phyloP scores from a whole-genome alignment of 37 sponge, comb jelly and placozoan genomes.

The Crambe crambe region DNA sequence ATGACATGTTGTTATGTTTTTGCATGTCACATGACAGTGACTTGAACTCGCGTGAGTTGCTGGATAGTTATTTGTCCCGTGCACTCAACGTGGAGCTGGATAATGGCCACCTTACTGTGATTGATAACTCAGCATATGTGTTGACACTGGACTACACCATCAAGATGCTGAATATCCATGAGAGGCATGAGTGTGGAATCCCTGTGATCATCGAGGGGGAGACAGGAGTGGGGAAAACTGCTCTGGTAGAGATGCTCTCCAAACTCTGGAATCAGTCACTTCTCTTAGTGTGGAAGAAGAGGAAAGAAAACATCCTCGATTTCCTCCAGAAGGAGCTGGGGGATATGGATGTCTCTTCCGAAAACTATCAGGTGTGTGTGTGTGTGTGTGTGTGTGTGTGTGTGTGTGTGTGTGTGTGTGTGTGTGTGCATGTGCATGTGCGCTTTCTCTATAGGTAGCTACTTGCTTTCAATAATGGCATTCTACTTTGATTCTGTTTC shows the following conservation, averaged over 20 bases:
- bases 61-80: slow-evolving; percentile 71
- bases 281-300: slow-evolving; percentile 47
- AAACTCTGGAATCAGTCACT: slow-evolving; percentile 79
- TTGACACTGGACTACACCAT: slow-evolving; percentile 88
- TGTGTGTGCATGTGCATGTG: no score
- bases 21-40: slow-evolving; percentile 33
- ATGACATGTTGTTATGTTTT: no score
- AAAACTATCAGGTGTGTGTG: slow-evolving; percentile 7
- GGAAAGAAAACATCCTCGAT: slow-evolving; percentile 13
- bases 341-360: slow-evolving; percentile 3
- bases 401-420: no score
- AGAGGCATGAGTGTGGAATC: slow-evolving; percentile 70
- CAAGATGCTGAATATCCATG: slow-evolving; percentile 76
- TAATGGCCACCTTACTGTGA: slow-evolving; percentile 37
- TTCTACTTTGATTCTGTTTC: no score
- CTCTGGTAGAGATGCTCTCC: slow-evolving; percentile 83
- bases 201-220: slow-evolving; percentile 95
- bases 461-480: no score
- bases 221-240: slow-evolving; percentile 95
- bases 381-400: no score
- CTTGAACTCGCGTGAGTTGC: slow-evolving; percentile 41
- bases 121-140: slow-evolving; percentile 83
- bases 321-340: slow-evolving; percentile 22
- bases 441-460: no score
- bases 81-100: slow-evolving; percentile 59